Evolutionary conservation across 2,888 invertebrate genomes (phyloP), one percentile per base, ranked within the genome.

Genomic region (Dynastes grantii): DNA sequence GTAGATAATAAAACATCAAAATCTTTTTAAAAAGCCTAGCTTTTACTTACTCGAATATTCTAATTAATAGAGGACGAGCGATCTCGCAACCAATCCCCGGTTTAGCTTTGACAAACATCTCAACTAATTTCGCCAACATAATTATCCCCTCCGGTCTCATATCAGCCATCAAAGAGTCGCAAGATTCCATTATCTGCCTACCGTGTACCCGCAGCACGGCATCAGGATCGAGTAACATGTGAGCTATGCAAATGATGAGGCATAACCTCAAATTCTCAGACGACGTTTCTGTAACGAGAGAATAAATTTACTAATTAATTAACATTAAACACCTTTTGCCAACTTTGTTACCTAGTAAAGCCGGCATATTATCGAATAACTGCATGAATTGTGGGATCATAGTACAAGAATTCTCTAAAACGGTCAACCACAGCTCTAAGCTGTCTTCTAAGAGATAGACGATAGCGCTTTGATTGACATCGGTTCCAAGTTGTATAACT

Each of bases 381-480:
- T 93, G 92, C 86, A 97, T 89, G 64, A 96, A 90, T 82, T 92
- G 92, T 0, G 92, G 91, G 0, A 92, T 92, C 81, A 93, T 91
- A 0, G 91, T 89, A 0, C 94, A 92, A 3, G 94, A 91, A 87
- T 95, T 94, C 87, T 97, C 95, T 80, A 98, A 90, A 27, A 97
- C 92, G 0, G 95, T 94, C 76, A 94, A 91, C 97, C 98, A 98
- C 79, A 98, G 90, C 83, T 97, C 96, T 55, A 98, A 90, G 2
- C 97, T 97, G 87, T 98, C 98, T 88, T 98, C 98, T 83, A 97
- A 89, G 75, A 98, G 91, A 88, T 98, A 98, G 76, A 98, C 95
- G 87, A 97, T 96, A 0, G 95, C 92, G 76, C 94, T 92, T 86
- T 96, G 94, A 80, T 92, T 91, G 0, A 95, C 91, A 85, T 96